A percentile compares a stretch with the other conserved stretches of the same genome.
Evolutionary conservation across 2,113 vertebrate genomes (phyloP).

Genomic region (Odontesthes bonariensis): DNA sequence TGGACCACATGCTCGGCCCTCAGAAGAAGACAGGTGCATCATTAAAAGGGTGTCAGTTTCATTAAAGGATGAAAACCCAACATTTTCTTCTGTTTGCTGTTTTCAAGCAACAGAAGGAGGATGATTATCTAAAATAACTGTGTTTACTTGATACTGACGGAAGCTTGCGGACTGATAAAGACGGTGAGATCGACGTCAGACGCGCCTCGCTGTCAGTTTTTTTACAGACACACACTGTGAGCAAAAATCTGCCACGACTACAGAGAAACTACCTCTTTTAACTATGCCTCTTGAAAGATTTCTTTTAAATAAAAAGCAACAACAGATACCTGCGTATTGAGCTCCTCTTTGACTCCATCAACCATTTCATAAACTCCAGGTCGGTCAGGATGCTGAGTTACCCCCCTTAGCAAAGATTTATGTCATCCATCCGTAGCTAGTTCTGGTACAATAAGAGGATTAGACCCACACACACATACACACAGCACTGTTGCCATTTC

Average conservation of each 20-base stretch:
- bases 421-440: conserved; percentile 54
- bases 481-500: conserved; percentile 70
- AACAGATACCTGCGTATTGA: not conserved
- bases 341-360: conserved; percentile 11
- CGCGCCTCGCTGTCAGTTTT: too few species aligned
- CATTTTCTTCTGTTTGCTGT: too few species aligned
- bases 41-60: too few species aligned
- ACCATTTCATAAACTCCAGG: conserved; percentile 13
- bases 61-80: too few species aligned
- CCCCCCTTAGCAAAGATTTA: conserved; percentile 56
- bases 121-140: too few species aligned
- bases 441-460: conserved; percentile 74
- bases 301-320: conserved; percentile 4
- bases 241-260: not conserved
- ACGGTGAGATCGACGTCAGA: too few species aligned
- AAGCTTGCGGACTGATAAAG: too few species aligned
- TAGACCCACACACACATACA: conserved; percentile 55
- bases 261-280: not conserved
- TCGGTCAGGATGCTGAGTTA: not conserved
- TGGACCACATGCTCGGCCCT: too few species aligned
- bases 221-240: not conserved
- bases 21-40: too few species aligned
- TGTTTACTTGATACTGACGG: too few species aligned
- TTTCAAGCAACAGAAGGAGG: too few species aligned
- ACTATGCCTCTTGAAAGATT: not conserved